Conservation (phyloP, 1,140 invertebrate species). For the Tetramorium parvispinum region DNA sequence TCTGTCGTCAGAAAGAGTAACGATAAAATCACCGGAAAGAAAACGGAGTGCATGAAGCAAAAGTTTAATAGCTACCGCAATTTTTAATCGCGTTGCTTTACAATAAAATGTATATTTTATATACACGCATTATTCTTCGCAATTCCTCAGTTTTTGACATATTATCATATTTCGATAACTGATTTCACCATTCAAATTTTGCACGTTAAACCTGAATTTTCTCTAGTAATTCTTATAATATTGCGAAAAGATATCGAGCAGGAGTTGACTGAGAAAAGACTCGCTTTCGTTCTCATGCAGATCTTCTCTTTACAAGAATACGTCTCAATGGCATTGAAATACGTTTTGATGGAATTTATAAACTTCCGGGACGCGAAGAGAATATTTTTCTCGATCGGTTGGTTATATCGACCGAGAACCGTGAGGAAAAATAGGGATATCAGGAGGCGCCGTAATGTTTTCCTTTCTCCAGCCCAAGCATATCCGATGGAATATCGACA, state of each 20-base stretch:
- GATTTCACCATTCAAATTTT: not conserved
- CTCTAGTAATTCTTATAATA: not conserved
- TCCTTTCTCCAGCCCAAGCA: slow-evolving; percentile 18
- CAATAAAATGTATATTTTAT: too few species aligned
- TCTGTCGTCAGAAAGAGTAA: not conserved
- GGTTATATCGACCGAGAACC: slow-evolving; percentile 2
- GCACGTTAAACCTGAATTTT: slow-evolving; percentile 11
- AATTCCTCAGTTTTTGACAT: not conserved
- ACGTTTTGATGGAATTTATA: slow-evolving; percentile 45
- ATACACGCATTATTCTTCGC: not conserved
- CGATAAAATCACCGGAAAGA: not conserved
- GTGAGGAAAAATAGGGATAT: slow-evolving; percentile 55
- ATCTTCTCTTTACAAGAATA: slow-evolving; percentile 19
- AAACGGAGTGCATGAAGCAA: not conserved
- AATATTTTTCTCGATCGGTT: slow-evolving; percentile 52
- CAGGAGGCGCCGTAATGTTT: slow-evolving; percentile 44
- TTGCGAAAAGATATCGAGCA: not conserved
- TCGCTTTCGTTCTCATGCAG: slow-evolving; percentile 10
- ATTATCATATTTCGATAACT: not conserved
- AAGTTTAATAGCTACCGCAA: not conserved
- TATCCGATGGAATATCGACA: slow-evolving; percentile 56
- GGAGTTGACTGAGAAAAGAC: slow-evolving; percentile 1
- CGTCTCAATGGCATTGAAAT: slow-evolving; percentile 19
- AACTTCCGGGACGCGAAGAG: slow-evolving; percentile 27
- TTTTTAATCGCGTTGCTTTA: not conserved